Base-by-base conservation (phyloP, 2,888 invertebrate genomes). In the Tetragonisca angustula region DNA sequence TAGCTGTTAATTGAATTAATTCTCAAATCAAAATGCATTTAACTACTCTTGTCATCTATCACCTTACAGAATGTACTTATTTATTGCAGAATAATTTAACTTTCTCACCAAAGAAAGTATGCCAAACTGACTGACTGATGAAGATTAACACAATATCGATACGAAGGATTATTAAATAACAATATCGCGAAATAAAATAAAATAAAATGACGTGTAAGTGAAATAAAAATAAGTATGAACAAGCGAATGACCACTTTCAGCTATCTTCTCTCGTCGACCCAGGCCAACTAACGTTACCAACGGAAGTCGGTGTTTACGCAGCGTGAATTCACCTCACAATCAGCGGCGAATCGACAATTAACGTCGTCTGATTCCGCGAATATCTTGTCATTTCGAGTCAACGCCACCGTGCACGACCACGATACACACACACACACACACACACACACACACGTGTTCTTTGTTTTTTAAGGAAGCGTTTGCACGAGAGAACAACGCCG, bases 391-490 rank as follows among this genome's bases (percentile, higher is more conserved):
- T 74, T 80, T 83, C 74, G 70, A 83, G 87, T 82, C 75, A 75
- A 69, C 64, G 52, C 32, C 80, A 76, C 79, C 75, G 50, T 27
- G 27, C 56, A 61, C 65, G 52, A 27, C 11, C 49, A 49, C 24
- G 36, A 36, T 71, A 32, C 0, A 32, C 2, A 43, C 11, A 43
- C 43, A 36, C 36, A 36, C 36, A 36, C 4, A 36, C 32, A 36
- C 36, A 43, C 36, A 43, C 36, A 43, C 36, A 36, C 4, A 61
- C 62, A 67, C 76, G 49, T 54, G 27, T 64, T 73, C 83, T 85
- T 89, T 85, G 79, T 85, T 78, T 85, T 78, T 85, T 76, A 76
- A 85, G 72, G 81, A 74, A 74, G 69, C 80, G 81, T 78, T 79
- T 85, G 71, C 84, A 74, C n/a, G 79, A 32, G 32, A 32, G 84